Base-by-base conservation (phyloP, 2,797 vertebrate genomes). In the Botia kubotai region DNA sequence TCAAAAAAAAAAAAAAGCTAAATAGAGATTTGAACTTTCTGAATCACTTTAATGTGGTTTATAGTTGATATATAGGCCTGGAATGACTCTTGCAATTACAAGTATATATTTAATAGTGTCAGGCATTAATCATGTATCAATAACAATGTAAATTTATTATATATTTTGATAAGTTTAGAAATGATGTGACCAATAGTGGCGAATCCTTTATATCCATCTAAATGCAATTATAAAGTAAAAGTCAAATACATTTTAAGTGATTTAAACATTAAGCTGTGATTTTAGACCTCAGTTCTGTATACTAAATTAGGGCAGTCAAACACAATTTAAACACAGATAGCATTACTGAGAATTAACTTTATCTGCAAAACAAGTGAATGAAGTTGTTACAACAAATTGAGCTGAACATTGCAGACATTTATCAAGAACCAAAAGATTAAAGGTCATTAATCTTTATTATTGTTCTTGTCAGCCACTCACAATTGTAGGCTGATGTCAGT, bases 1-100 rank as follows among this genome's bases (percentile, higher is more conserved):
- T 67, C 26, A 82, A 79, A 75, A 71, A 81, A 65, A 75, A 79
- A 69, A 83, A 65, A 75, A 79, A 69, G 81, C 46, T 77, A 67
- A 26, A 57, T 77, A 23, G 50, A 68, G 52, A 77, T 77, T 57
- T 69, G 21, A 77, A 65, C 29, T 0, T 36, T 53, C 8, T 14
- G 63, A 46, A 79, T 72, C 70, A 79, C 43, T 72, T 72, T 63
- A 36, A 52, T 26, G 29, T 52, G 14, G 29, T 63, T 72, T 63
- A 63, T 46, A 53, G 60, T 53, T 79, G 19, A 73, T 73, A 55
- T 73, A 73, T 80, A 66, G 50, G 36, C 19, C 60, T 73, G 21
- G 39, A 67, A 13, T n/a, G 26, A 29, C 33, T 7, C 2, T 39
- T 62, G 21, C 39, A 65, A 60, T 68, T 58, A 33, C 14, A 1